Conservation (phyloP, 2,797 vertebrate genomes). For the Chiroxiphia lanceolata region DNA sequence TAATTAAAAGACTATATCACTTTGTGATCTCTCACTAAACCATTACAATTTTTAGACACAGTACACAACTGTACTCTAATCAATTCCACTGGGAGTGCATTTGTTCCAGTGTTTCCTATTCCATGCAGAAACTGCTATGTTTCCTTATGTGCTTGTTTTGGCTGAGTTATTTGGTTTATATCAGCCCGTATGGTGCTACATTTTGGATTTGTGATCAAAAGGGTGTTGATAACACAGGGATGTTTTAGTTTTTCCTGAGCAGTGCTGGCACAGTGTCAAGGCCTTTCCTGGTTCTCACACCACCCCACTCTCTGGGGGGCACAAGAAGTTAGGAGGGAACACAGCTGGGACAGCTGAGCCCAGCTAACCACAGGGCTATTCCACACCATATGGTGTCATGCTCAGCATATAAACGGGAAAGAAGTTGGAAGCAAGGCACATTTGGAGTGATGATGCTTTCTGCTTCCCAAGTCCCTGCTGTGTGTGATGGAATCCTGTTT, state of each 20-base stretch:
- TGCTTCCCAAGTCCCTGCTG: fast-evolving
- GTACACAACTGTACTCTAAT: neutral
- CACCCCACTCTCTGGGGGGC: no score
- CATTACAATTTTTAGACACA: neutral
- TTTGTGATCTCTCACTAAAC: neutral
- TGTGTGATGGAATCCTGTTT: fast-evolving
- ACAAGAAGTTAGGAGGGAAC: neutral
- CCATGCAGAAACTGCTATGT: neutral
- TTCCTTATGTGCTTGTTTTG: neutral
- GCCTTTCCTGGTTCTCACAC: neutral
- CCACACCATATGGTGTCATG: fast-evolving
- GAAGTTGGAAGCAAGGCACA: fast-evolving
- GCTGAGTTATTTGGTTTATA: neutral
- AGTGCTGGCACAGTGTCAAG: fast-evolving
- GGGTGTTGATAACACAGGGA: fast-evolving
- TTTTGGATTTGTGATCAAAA: neutral
- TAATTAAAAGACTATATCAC: neutral
- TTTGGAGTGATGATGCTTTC: fast-evolving
- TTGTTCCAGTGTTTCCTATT: neutral
- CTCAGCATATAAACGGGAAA: neutral
- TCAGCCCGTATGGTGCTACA: fast-evolving
- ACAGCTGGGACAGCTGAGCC: neutral
- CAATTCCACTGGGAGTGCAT: neutral
- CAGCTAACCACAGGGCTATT: neutral
- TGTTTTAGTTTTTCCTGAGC: neutral